Evolutionary conservation across 2,888 invertebrate genomes (phyloP), one percentile per base, ranked within the genome.

Genomic region (Troglohyphantes excavatus): DNA sequence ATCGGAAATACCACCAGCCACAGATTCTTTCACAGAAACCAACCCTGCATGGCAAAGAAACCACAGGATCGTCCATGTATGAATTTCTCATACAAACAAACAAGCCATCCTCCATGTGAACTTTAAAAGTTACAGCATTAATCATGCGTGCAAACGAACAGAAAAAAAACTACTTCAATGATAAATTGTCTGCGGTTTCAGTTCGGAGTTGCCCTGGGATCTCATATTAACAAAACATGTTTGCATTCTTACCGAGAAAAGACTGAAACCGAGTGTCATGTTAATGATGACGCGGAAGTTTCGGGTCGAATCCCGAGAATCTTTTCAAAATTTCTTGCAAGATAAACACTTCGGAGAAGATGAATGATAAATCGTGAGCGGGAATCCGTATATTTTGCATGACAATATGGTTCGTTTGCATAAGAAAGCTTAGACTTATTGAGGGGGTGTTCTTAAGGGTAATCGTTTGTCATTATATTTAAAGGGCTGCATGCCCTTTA

Each of bases 271-370:
- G 6, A n/a, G 39, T 33, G 59, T 26, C 29, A 61, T 75, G 75
- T 29, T 75, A 75, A 75, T 75, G 75, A 75, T 19, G 23, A 59
- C 19, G 17, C 2, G 17, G n/a, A 17, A 33, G n/a, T 75, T 59
- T 9, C 33, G 19, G n/a, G 7, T 7, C 0, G 39, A 68, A 27
- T 61, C 19, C 29, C 11, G 29, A 9, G 17, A 19, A 61, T 61
- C 61, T 17, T 33, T 61, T 21, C 33, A 33, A 75, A 9, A 27
- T 75, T 29, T 61, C 29, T 29, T 61, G 59, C 19, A 29, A 75
- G 59, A 59, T 29, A 75, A 75, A 61, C 61, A 75, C 27, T 21
- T 61, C 29, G 17, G 9, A 61, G 19, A 75, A 61, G n/a, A 33
- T 75, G 59, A 61, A 75, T 75, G 29, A 75, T 59, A 21, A 59